These are phyloP conservation scores for Neoseiulus cucumeris DNA, from an alignment of 1,140 invertebrate species.

Conservation along the genomic window DNA sequence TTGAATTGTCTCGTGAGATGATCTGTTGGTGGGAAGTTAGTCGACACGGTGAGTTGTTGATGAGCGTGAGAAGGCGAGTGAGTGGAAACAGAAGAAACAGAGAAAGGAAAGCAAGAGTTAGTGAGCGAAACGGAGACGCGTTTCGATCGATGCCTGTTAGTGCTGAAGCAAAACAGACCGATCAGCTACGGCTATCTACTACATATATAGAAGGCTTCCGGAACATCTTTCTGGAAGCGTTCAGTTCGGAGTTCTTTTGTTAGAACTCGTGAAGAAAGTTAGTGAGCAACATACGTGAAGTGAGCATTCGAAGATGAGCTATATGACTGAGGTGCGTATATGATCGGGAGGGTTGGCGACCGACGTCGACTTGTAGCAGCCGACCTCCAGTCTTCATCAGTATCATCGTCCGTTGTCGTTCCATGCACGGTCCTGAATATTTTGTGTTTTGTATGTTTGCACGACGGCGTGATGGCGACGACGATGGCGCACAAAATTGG, in stretches of 20 bases:
- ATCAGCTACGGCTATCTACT: too few species aligned
- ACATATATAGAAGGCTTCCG: too few species aligned
- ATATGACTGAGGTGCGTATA: conserved; percentile 10
- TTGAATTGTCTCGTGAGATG: conserved; percentile 11
- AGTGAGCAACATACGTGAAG: background rate
- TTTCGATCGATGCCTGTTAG: too few species aligned
- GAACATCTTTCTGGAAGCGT: too few species aligned
- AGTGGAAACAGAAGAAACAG: background rate
- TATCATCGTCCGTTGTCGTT: conserved; percentile 9
- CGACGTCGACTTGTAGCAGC: conserved; percentile 1
- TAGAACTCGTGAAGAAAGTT: background rate
- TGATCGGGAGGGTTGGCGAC: conserved; percentile 10
- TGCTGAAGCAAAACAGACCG: too few species aligned
- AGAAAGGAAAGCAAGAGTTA: background rate
- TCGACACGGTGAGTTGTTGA: background rate
- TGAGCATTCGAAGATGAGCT: conserved; percentile 9
- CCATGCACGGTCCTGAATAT: conserved; percentile 9
- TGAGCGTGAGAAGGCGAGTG: background rate
- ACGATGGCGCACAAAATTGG: too few species aligned
- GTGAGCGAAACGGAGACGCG: background rate
- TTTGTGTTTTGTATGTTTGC: too few species aligned
- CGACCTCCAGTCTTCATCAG: conserved; percentile 11
- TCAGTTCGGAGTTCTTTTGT: too few species aligned
- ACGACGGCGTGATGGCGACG: too few species aligned
- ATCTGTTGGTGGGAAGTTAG: background rate